Conservation (phyloP, 1,140 invertebrate genomes). For the Drosophila rhopaloa region DNA sequence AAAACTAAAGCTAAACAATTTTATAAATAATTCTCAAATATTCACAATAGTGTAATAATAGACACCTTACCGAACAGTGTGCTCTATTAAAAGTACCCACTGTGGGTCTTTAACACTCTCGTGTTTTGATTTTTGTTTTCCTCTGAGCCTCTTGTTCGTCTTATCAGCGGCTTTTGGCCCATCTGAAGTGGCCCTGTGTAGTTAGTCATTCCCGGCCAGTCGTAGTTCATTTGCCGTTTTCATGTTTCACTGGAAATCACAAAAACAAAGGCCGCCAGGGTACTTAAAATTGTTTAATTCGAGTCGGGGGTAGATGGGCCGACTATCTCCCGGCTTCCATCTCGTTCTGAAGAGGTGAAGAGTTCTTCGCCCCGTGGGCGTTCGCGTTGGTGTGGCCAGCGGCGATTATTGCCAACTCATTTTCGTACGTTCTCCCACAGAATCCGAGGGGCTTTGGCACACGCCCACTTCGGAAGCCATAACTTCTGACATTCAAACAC, state of each 20-base stretch:
- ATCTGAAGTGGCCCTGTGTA: constrained; percentile 51
- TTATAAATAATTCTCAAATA: too few species aligned
- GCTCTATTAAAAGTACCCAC: constrained; percentile 5
- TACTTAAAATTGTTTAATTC: constrained; percentile 32
- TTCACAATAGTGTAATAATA: too few species aligned
- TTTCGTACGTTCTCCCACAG: constrained; percentile 44
- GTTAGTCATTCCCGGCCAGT: constrained; percentile 48
- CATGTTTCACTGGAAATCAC: constrained; percentile 62
- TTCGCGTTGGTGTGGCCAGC: constrained; percentile 44
- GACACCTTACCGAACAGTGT: neutral
- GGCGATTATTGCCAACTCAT: constrained; percentile 55
- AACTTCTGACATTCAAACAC: constrained; percentile 43
- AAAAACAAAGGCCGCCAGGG: constrained; percentile 40
- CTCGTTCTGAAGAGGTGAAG: constrained; percentile 40
- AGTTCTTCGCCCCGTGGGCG: constrained; percentile 39
- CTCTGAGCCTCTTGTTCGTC: constrained; percentile 27
- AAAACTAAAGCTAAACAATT: too few species aligned
- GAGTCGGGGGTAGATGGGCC: constrained; percentile 21
- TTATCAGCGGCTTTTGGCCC: constrained; percentile 63
- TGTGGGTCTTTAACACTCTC: constrained; percentile 21
- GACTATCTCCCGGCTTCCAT: constrained; percentile 45
- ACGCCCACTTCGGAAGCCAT: constrained; percentile 60
- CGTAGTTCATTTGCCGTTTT: constrained; percentile 68
- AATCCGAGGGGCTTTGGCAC: constrained; percentile 41
- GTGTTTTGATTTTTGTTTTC: constrained; percentile 6